These are phyloP conservation scores for Philhelius pedissequus DNA, from an alignment of 2,888 invertebrate genomes.

Conservation along the genomic window DNA sequence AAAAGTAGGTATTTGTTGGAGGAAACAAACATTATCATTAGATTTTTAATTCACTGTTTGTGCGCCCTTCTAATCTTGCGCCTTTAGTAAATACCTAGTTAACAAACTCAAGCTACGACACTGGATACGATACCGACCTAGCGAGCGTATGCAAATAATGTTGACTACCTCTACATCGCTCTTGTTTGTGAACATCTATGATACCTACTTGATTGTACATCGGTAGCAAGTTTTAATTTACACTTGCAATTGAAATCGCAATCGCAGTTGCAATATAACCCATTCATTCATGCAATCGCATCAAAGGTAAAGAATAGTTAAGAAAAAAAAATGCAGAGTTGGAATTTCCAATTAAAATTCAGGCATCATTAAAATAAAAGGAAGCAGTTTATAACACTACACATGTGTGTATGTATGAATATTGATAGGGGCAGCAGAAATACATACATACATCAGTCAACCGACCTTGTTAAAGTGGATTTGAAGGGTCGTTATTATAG, in stretches of 20 bases:
- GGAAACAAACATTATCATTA: too few relatives aligned
- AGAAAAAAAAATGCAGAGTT: background rate
- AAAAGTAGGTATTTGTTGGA: too few relatives aligned
- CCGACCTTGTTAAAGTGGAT: background rate
- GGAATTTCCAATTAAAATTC: slow-evolving; percentile 31
- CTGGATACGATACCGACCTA: background rate
- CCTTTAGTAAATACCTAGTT: background rate
- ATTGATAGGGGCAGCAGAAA: background rate
- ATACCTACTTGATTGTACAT: background rate
- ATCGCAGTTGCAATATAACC: slow-evolving; percentile 7
- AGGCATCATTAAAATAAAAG: slow-evolving; percentile 46
- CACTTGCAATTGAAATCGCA: slow-evolving; percentile 5
- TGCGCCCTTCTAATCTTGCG: background rate
- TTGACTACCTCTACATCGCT: background rate
- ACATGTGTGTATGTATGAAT: background rate
- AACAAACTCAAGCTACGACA: background rate
- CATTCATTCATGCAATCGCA: slow-evolving; percentile 15
- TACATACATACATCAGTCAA: background rate
- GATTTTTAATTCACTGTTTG: too few relatives aligned
- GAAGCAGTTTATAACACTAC: slow-evolving; percentile 24
- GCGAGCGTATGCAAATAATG: slow-evolving; percentile 13
- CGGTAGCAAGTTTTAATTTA: slow-evolving; percentile 12
- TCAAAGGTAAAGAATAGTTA: background rate
- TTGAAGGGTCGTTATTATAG: background rate
- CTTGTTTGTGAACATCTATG: background rate